A percentile compares a stretch with the other conserved stretches of the same genome.
phyloP scores from a whole-genome alignment of 1,140 invertebrate genomes.

The Choristoneura fumiferana region DNA sequence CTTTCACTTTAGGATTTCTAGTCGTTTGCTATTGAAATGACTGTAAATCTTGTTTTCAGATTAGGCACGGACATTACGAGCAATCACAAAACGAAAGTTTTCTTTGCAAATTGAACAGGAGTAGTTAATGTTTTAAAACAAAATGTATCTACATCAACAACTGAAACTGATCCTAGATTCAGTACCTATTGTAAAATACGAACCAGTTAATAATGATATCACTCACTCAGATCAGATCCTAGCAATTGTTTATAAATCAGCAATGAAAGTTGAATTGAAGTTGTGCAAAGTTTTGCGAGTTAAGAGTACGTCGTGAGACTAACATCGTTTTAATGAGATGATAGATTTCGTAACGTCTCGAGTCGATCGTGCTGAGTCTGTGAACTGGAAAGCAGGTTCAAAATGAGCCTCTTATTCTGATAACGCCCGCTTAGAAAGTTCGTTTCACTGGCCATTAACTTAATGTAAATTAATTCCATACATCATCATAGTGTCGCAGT shows the following conservation, averaged over 20 bases:
- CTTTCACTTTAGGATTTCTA: slow-evolving; percentile 14
- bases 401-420: slow-evolving; percentile 19
- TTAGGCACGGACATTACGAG: neutral
- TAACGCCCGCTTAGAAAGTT: slow-evolving; percentile 50
- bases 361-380: slow-evolving; percentile 21
- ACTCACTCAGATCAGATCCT: no score
- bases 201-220: slow-evolving; percentile 4
- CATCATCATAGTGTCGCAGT: slow-evolving; percentile 37
- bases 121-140: no score
- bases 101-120: neutral
- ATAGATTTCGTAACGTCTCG: slow-evolving; percentile 16
- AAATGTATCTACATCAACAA: no score
- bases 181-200: slow-evolving; percentile 1
- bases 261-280: slow-evolving; percentile 9
- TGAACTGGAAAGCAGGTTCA: slow-evolving; percentile 38
- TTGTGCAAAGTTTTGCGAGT: neutral
- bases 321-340: slow-evolving; percentile 17
- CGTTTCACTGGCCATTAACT: slow-evolving; percentile 45
- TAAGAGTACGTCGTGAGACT: slow-evolving; percentile 10
- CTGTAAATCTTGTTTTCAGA: slow-evolving; percentile 13
- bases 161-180: neutral
- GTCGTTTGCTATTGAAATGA: slow-evolving; percentile 12
- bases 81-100: neutral
- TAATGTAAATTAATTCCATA: slow-evolving; percentile 45
- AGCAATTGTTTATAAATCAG: slow-evolving; percentile 15